Conservation (phyloP, 2,797 vertebrate genomes). For the Antrozous pallidus region DNA sequence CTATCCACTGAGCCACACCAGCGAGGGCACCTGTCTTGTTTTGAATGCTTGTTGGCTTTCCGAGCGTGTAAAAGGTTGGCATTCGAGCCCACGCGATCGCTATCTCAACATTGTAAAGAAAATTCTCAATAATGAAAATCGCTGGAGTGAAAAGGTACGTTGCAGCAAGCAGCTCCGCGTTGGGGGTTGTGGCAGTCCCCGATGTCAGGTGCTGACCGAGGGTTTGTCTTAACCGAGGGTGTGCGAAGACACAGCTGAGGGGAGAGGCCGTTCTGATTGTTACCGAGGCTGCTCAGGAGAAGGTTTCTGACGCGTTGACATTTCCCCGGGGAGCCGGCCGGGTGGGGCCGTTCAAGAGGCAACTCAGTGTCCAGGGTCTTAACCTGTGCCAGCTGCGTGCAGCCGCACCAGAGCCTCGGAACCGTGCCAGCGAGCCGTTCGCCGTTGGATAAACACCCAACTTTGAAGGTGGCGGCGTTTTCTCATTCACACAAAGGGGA, state of each 20-base stretch:
- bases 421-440: background rate
- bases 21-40: background rate
- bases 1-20: background rate
- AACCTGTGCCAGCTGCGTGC: background rate
- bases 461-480: background rate
- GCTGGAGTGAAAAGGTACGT: background rate
- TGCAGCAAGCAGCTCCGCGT: background rate
- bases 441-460: background rate
- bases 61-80: background rate
- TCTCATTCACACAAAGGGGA: background rate
- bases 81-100: background rate
- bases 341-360: background rate
- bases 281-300: constrained; percentile 17
- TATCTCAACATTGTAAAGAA: background rate
- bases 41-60: background rate
- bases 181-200: background rate
- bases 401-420: constrained; percentile 28
- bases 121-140: background rate
- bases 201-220: background rate
- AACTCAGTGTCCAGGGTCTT: constrained; percentile 23
- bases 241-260: background rate
- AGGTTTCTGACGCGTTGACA: constrained; percentile 44
- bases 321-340: constrained; percentile 6
- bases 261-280: constrained; percentile 21
- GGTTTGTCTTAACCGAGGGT: background rate